These are phyloP conservation scores for Caenorhabditis tropicalis DNA, from an alignment of 1,140 invertebrate species.

Conservation along the genomic window DNA sequence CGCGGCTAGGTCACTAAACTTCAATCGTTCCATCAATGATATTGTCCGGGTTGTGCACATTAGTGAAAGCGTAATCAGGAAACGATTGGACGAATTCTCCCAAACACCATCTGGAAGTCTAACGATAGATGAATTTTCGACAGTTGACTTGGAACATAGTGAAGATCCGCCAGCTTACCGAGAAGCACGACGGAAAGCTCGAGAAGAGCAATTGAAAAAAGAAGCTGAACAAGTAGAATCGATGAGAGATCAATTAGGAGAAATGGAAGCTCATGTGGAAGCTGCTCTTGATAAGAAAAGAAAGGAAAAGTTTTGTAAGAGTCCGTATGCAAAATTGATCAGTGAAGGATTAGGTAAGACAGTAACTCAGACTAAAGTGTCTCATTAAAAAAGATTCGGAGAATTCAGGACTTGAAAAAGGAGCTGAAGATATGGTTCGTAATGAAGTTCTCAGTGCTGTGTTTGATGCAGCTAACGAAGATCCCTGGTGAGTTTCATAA, in stretches of 20 bases:
- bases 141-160: conserved; percentile 80
- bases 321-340: conserved; percentile 63
- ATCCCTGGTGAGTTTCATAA: conserved; percentile 6
- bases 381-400: conserved; percentile 45
- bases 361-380: conserved; percentile 18
- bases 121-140: conserved; percentile 95
- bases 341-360: conserved; percentile 46
- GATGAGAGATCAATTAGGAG: conserved; percentile 61
- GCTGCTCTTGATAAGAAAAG: conserved; percentile 63
- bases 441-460: conserved; percentile 64
- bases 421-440: conserved; percentile 34
- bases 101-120: conserved; percentile 88
- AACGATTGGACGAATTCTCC: conserved; percentile 88
- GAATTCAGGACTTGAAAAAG: conserved; percentile 16
- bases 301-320: conserved; percentile 62
- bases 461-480: conserved; percentile 55
- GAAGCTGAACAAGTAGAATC: conserved; percentile 64
- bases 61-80: conserved; percentile 67
- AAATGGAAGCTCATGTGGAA: conserved; percentile 65
- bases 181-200: conserved; percentile 60
- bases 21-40: conserved; percentile 81
- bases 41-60: conserved; percentile 82
- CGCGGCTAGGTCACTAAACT: conserved; percentile 80
- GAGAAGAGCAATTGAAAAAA: conserved; percentile 54
- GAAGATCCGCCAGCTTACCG: conserved; percentile 70